phyloP scores from a whole-genome alignment of 2,888 invertebrate genomes.

The Drosophila tripunctata region DNA sequence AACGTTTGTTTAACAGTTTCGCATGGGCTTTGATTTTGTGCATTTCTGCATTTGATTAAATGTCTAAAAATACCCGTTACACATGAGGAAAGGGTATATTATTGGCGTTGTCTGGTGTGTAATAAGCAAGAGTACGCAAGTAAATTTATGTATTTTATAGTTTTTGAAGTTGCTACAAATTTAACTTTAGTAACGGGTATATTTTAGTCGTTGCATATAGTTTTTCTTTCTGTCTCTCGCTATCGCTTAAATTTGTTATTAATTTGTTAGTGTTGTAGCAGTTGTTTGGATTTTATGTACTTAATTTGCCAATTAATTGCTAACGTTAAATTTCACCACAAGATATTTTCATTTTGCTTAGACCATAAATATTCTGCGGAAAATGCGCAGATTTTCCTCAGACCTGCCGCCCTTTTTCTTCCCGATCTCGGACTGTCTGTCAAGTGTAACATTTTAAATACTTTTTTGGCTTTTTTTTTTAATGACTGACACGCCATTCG shows the following conservation, averaged over 20 bases:
- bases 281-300: slow-evolving; percentile 23
- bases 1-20: slow-evolving; percentile 48
- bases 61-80: slow-evolving; percentile 1
- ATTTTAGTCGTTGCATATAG: neutral
- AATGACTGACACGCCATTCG: slow-evolving; percentile 42
- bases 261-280: slow-evolving; percentile 21
- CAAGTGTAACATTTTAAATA: slow-evolving; percentile 47
- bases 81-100: neutral
- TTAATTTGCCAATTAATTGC: slow-evolving; percentile 48
- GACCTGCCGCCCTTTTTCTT: neutral
- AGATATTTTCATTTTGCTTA: slow-evolving; percentile 53
- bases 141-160: neutral
- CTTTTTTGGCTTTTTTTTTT: slow-evolving; percentile 13
- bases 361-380: slow-evolving; percentile 46
- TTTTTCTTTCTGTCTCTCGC: neutral
- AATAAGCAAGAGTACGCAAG: too few relatives aligned
- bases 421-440: slow-evolving; percentile 44
- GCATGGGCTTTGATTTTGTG: slow-evolving; percentile 18
- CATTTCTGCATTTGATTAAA: slow-evolving; percentile 36
- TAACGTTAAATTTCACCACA: slow-evolving; percentile 5
- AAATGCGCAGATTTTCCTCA: slow-evolving; percentile 43
- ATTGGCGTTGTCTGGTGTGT: too few relatives aligned
- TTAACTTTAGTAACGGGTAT: neutral
- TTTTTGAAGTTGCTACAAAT: too few relatives aligned
- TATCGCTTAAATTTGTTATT: slow-evolving; percentile 7